Base-by-base conservation (phyloP, 2,888 invertebrate genomes). In the Sclerodermus sp. region DNA sequence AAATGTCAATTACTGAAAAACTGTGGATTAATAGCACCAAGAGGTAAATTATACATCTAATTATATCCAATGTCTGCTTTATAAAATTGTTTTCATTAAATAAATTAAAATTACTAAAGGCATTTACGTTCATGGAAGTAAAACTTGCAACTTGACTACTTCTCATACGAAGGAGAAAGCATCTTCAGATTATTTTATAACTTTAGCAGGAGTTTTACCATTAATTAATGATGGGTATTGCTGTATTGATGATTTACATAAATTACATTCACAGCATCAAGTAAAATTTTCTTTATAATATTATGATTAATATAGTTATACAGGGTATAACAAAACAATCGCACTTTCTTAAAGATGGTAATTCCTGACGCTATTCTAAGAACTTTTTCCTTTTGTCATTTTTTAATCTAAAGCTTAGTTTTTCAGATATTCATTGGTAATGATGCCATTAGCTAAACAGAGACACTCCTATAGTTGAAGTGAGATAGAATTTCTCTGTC, bases 221-320 rank as follows among this genome's bases (percentile, higher is more conserved):
- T 79, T 90, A 41, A 89, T 92, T 14, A 90, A 91, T 74, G 86
- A 85, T 62, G 94, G 94, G 0, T 87, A 88, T 53, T 95, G 93
- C 73, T 92, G 93, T 68, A 89, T 95, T 44, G 95, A 96, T 75
- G 95, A 95, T 77, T 89, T 96, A 66, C 95, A 96, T 74, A 95
- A 94, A 81, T 89, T 90, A 84, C 80, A 83, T 4, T 75, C 79
- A 14, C 88, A 89, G 68, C 88, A 90, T 74, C 84, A 85, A 66
- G 82, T 82, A 71, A 61, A 60, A 36, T 10, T 36, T 15, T 42
- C 13, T 37, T 16, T 14, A 14, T 4, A 16, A 38, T 14, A 15
- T 15, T 15, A 5, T 10, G 5, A 15, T 38, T 13, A 14, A 15
- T 38, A 6, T 12, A 37, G 37, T n/a, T 37, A n/a, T 13, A 37